Evolutionary conservation across 2,888 invertebrate genomes (phyloP).

Genomic region (Dicyrtoma fusca): DNA sequence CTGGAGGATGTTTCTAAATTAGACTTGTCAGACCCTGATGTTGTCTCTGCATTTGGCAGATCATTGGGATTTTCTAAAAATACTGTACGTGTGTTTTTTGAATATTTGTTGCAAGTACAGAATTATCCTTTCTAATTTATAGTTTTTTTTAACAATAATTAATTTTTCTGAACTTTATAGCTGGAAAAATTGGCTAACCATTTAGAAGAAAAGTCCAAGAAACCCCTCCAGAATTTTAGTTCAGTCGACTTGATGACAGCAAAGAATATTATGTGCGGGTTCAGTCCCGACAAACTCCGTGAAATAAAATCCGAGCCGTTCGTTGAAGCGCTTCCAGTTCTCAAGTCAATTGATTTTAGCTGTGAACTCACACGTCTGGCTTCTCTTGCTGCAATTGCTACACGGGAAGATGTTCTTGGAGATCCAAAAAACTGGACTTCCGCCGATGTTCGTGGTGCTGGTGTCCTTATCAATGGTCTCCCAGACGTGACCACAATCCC

Average conservation of each 20-base stretch:
- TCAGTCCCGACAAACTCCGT: conserved; percentile 38
- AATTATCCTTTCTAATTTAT: neutral
- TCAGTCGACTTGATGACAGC: conserved; percentile 44
- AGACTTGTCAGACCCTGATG: conserved; percentile 47
- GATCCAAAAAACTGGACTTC: conserved; percentile 46
- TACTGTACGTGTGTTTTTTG: conserved; percentile 38
- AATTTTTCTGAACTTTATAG: conserved; percentile 28
- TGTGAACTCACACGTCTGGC: conserved; percentile 47
- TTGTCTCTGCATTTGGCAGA: conserved; percentile 48
- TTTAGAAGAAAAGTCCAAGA: conserved; percentile 46
- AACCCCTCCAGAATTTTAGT: conserved; percentile 30
- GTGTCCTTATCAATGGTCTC: conserved; percentile 46
- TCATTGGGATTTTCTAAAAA: conserved; percentile 49
- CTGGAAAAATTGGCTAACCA: conserved; percentile 48
- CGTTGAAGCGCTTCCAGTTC: conserved; percentile 49
- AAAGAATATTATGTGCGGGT: conserved; percentile 53
- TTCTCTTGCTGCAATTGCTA: conserved; percentile 39
- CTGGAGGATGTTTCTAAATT: conserved; percentile 46
- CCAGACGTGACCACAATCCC: conserved; percentile 43
- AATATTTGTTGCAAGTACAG: neutral
- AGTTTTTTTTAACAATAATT: neutral
- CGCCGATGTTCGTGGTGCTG: conserved; percentile 52
- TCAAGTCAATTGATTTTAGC: conserved; percentile 39
- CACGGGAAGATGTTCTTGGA: conserved; percentile 40
- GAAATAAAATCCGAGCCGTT: conserved; percentile 44